Evolutionary conservation across 2,113 vertebrate species (phyloP).

Genomic region (Rhombomys opimus): DNA sequence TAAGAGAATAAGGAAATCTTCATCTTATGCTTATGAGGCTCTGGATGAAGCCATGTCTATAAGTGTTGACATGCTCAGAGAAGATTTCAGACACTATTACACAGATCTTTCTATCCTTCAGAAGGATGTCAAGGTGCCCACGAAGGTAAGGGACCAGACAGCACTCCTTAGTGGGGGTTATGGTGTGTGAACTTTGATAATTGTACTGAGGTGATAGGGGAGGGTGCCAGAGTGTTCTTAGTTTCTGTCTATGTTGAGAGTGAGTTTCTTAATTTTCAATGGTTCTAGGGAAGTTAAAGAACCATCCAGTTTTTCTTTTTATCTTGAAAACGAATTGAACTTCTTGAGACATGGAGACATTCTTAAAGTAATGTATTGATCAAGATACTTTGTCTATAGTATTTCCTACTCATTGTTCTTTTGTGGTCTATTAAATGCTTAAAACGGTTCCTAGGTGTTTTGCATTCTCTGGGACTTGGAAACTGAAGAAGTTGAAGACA

Average conservation of each 20-base stretch:
- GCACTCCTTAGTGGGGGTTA: background rate
- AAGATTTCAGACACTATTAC: conserved; percentile 92
- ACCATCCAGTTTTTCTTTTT: background rate
- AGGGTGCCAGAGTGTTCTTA: background rate
- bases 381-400: background rate
- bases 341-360: background rate
- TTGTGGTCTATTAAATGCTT: conserved; percentile 38
- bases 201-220: background rate
- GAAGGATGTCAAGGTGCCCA: conserved; percentile 96
- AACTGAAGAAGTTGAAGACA: conserved; percentile 96
- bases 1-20: conserved; percentile 96
- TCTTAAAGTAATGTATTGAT: background rate
- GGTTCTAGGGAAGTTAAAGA: conserved; percentile 18
- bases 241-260: background rate
- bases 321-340: conserved; percentile 22
- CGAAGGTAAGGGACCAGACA: conserved; percentile 89
- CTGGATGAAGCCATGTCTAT: conserved; percentile 99
- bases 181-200: background rate
- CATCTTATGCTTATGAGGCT: conserved; percentile 98
- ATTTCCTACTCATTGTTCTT: conserved; percentile 34
- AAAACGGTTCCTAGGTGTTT: conserved; percentile 89
- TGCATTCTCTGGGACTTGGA: conserved; percentile 96
- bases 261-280: background rate
- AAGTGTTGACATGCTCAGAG: conserved; percentile 94
- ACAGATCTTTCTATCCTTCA: conserved; percentile 94